Evolutionary conservation across 2,888 invertebrate genomes (phyloP).

Genomic region (Rhagonycha fulva): DNA sequence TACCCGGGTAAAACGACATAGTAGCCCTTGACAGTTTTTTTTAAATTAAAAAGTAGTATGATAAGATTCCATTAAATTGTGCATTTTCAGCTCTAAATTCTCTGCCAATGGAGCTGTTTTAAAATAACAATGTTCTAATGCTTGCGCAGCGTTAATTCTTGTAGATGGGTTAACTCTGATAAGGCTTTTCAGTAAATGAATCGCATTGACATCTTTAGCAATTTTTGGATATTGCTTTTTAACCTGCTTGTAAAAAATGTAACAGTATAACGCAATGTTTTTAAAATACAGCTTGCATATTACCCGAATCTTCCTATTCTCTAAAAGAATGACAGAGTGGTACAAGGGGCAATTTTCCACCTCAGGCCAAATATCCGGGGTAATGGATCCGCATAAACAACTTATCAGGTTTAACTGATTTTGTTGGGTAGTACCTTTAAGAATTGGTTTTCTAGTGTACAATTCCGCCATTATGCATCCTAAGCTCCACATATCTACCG

Average conservation of each 20-base stretch:
- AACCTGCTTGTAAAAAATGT: neutral
- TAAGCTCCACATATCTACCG: slow-evolving; percentile 95
- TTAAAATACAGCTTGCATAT: neutral
- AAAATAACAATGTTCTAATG: neutral
- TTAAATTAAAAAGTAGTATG: too few species aligned
- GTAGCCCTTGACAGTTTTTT: too few species aligned
- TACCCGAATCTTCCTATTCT: neutral
- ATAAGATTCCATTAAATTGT: too few species aligned
- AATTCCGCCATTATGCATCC: slow-evolving; percentile 99
- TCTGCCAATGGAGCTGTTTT: too few species aligned
- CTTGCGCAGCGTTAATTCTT: neutral
- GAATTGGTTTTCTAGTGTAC: slow-evolving; percentile 90
- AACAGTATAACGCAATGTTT: neutral
- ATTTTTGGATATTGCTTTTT: neutral
- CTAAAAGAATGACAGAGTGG: neutral
- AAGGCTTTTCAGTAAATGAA: neutral
- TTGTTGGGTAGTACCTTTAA: slow-evolving; percentile 94
- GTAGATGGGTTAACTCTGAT: neutral
- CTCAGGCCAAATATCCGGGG: neutral
- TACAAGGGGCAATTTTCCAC: neutral
- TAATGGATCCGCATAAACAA: neutral
- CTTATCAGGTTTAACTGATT: slow-evolving; percentile 70
- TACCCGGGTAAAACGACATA: too few species aligned
- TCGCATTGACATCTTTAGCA: neutral
- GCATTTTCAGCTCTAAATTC: too few species aligned